Conservation (phyloP, 2,113 vertebrate species). For the Sminthopsis crassicaudata region DNA sequence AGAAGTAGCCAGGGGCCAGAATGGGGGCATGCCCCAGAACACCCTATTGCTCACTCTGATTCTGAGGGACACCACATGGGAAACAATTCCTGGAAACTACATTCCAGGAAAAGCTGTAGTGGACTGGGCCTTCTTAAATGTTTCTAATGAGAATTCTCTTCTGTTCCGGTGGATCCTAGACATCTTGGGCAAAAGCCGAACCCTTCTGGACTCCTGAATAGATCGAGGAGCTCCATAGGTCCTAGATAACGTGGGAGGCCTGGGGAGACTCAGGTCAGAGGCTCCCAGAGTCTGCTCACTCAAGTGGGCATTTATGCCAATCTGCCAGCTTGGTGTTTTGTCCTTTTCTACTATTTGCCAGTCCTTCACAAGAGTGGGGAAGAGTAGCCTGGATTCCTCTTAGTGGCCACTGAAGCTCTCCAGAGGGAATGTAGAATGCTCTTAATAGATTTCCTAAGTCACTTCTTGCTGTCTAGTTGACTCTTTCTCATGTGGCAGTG, state of each 20-base stretch:
- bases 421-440: background rate
- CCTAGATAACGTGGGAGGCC: background rate
- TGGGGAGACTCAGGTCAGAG: background rate
- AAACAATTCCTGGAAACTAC: background rate
- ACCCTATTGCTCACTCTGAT: background rate
- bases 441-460: background rate
- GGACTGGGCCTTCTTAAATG: background rate
- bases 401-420: background rate
- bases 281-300: background rate
- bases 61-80: background rate
- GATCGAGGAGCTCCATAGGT: background rate
- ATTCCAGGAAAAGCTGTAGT: background rate
- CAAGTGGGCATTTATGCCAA: background rate
- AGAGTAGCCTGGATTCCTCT: background rate
- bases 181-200: background rate
- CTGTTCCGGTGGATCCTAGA: background rate
- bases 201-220: background rate
- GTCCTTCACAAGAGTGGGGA: background rate
- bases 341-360: too few relatives aligned
- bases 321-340: too few relatives aligned
- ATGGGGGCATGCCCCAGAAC: background rate
- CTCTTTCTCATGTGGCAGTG: background rate
- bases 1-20: background rate
- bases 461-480: constrained; percentile 29
- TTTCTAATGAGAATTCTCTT: background rate